Evolutionary conservation across 2,797 vertebrate genomes (phyloP).

Genomic region (Micromesistius poutassou): DNA sequence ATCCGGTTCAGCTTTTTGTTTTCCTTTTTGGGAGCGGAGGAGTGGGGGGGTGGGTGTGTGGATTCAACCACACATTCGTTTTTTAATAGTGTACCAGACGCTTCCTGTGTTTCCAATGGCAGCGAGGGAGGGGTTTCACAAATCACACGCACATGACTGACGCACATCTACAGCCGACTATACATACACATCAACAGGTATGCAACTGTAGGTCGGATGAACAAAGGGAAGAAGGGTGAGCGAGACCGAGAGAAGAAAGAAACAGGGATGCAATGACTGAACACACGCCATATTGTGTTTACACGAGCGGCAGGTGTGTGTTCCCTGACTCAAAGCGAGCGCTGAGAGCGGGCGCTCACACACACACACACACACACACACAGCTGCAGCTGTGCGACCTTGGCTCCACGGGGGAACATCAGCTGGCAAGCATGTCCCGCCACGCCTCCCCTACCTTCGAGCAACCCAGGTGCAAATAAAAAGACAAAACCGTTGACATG

Average conservation of each 20-base stretch:
- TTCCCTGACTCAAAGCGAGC: conserved; percentile 29
- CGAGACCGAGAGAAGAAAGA: background rate
- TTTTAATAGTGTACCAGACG: conserved; percentile 5
- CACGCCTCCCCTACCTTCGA: conserved; percentile 9
- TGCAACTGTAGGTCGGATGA: conserved; percentile 12
- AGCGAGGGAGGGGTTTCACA: background rate
- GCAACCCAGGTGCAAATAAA: conserved; percentile 52
- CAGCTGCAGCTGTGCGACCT: conserved; percentile 50
- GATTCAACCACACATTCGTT: background rate
- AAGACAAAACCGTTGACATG: background rate
- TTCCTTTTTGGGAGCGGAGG: background rate
- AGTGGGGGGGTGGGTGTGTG: conserved; percentile 2
- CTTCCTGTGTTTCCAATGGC: background rate
- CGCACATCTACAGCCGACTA: conserved; percentile 6
- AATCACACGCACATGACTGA: background rate
- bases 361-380: conserved; percentile 40
- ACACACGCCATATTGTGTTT: conserved; percentile 44
- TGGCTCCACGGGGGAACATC: conserved; percentile 45
- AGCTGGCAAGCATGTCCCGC: conserved; percentile 37
- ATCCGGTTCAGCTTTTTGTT: background rate
- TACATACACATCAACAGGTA: conserved; percentile 20
- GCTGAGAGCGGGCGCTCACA: conserved; percentile 29
- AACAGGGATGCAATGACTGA: conserved; percentile 22
- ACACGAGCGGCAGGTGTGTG: conserved; percentile 34
- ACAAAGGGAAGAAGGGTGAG: background rate